These are phyloP conservation scores for Tetragnatha montana DNA, from an alignment of 2,888 invertebrate genomes.

Conservation along the genomic window DNA sequence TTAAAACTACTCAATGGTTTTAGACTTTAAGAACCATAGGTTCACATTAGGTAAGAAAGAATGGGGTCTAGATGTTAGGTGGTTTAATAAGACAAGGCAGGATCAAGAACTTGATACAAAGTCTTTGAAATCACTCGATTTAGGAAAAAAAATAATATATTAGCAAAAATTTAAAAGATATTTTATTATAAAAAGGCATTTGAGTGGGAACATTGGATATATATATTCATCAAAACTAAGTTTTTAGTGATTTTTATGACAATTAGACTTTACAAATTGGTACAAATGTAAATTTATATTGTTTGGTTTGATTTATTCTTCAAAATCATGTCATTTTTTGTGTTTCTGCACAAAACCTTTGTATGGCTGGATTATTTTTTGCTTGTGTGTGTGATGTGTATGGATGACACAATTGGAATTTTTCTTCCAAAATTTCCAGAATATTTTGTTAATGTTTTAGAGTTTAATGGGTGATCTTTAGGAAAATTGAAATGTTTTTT, in stretches of 20 bases:
- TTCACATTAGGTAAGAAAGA: conserved; percentile 45
- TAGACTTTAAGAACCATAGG: conserved; percentile 66
- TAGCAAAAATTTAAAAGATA: conserved; percentile 13
- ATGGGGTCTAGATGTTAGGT: conserved; percentile 53
- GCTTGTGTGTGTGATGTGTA: too few species aligned
- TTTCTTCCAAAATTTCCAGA: too few species aligned
- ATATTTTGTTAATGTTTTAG: too few species aligned
- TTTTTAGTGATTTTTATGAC: neutral
- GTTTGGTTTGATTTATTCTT: too few species aligned
- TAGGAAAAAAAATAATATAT: neutral
- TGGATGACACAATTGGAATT: too few species aligned
- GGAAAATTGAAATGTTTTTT: too few species aligned
- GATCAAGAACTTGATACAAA: neutral
- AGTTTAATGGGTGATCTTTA: too few species aligned
- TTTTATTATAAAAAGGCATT: neutral
- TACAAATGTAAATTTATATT: too few species aligned
- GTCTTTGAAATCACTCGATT: conserved; percentile 9
- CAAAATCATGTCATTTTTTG: too few species aligned
- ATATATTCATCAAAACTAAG: neutral
- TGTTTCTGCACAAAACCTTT: too few species aligned
- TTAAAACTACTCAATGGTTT: conserved; percentile 62
- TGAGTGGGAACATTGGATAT: too few species aligned
- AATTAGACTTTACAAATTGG: neutral
- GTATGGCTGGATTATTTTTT: too few species aligned
- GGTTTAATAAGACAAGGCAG: conserved; percentile 24